Percentiles rank a stretch among this genome's conserved stretches.
Conservation (phyloP, 2,797 vertebrate species). For the Sternarchorhynchus goeldii region DNA sequence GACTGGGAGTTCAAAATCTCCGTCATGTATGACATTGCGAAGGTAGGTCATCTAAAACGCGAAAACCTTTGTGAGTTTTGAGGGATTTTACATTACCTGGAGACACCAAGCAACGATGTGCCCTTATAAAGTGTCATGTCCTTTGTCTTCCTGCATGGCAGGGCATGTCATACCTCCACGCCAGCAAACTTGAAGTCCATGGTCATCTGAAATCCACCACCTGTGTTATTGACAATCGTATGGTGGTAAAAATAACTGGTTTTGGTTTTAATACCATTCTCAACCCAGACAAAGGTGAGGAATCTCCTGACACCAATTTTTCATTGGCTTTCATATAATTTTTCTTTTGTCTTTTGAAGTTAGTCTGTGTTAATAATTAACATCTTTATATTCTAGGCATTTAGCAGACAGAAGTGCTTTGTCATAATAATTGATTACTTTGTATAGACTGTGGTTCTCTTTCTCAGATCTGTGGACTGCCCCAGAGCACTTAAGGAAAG, state of each 20-base stretch:
- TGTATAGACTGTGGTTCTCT: background rate
- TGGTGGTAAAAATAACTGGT: constrained; percentile 98
- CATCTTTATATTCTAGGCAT: no score
- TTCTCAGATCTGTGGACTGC: constrained; percentile 81
- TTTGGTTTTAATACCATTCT: constrained; percentile 93
- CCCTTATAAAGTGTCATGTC: background rate
- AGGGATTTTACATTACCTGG: background rate
- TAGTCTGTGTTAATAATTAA: background rate
- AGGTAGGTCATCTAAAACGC: constrained; percentile 72
- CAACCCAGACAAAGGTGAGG: constrained; percentile 81
- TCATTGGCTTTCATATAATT: background rate
- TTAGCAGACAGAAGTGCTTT: no score
- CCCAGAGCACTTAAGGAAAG: constrained; percentile 86
- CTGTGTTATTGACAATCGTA: constrained; percentile 94
- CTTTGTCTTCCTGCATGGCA: constrained; percentile 59
- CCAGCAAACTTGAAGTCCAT: constrained; percentile 91
- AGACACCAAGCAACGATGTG: background rate
- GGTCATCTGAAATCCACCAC: constrained; percentile 96
- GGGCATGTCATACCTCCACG: constrained; percentile 97
- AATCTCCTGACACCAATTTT: background rate
- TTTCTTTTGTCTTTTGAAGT: constrained; percentile 20
- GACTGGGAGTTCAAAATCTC: constrained; percentile 99
- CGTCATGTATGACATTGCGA: constrained; percentile 94
- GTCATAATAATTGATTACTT: background rate
- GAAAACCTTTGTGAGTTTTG: background rate